Evolutionary conservation across 2,797 vertebrate species (phyloP).

Genomic region (Eupleurogrammus muticus): DNA sequence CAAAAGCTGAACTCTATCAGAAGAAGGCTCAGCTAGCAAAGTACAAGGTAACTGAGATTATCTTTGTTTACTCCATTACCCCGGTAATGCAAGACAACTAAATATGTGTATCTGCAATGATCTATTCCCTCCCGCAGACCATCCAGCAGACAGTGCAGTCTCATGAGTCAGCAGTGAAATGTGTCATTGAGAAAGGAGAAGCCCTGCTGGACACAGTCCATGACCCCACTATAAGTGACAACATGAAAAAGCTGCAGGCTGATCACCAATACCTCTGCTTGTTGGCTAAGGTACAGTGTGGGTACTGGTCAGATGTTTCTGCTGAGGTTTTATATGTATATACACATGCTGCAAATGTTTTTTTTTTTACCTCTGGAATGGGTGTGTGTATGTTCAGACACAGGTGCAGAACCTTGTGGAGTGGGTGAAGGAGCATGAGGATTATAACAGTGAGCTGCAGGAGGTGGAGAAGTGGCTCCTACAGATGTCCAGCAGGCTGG

Average conservation of each 20-base stretch:
- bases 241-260: conserved; percentile 86
- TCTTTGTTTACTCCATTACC: background rate
- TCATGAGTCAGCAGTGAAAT: conserved; percentile 90
- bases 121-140: conserved; percentile 80
- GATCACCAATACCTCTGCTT: conserved; percentile 89
- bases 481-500: conserved; percentile 94
- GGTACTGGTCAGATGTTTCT: background rate
- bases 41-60: conserved; percentile 86
- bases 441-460: conserved; percentile 92
- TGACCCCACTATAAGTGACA: conserved; percentile 86
- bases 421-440: conserved; percentile 94
- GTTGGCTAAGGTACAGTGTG: conserved; percentile 85
- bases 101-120: background rate
- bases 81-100: background rate
- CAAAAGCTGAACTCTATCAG: conserved; percentile 96
- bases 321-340: background rate
- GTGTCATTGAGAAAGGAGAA: conserved; percentile 92
- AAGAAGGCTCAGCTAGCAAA: conserved; percentile 97
- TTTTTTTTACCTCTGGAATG: background rate
- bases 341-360: too few species aligned
- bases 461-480: conserved; percentile 96
- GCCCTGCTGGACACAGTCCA: conserved; percentile 83
- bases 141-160: conserved; percentile 92
- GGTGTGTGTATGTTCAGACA: conserved; percentile 75
- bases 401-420: conserved; percentile 87